phyloP scores from a whole-genome alignment of 2,113 vertebrate genomes.

The Rana temporaria region DNA sequence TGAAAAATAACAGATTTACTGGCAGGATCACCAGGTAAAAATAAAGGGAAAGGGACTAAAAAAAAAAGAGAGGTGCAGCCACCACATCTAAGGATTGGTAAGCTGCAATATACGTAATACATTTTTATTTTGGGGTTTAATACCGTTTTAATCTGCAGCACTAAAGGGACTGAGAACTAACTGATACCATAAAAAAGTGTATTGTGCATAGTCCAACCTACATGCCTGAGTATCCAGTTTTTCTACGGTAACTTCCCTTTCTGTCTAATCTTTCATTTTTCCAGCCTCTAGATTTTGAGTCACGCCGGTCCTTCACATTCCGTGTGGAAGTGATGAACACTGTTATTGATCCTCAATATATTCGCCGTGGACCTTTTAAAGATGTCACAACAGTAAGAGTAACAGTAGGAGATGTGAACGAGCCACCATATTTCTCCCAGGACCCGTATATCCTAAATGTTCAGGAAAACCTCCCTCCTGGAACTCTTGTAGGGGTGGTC shows the following conservation, averaged over 20 bases:
- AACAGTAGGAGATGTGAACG: constrained; percentile 84
- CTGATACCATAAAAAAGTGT: no score
- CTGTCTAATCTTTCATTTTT: constrained; percentile 3
- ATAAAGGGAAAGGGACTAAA: no score
- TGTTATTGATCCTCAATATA: constrained; percentile 84
- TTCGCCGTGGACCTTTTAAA: constrained; percentile 85
- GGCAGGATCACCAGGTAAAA: no score
- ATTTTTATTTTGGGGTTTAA: no score
- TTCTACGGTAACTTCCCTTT: neutral
- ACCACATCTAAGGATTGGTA: no score
- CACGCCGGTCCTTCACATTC: constrained; percentile 83
- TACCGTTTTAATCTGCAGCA: no score
- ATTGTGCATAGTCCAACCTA: no score
- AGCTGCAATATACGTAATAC: no score
- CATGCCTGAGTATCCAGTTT: neutral
- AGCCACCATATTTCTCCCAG: constrained; percentile 83
- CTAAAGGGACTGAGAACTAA: no score
- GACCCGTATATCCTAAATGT: constrained; percentile 80
- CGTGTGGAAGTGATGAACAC: constrained; percentile 90
- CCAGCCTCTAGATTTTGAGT: constrained; percentile 87
- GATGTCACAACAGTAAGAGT: constrained; percentile 82
- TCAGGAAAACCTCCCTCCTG: constrained; percentile 83
- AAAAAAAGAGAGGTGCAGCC: no score
- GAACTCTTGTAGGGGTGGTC: constrained; percentile 79
- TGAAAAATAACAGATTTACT: no score